Evolutionary conservation across 2,113 vertebrate species (phyloP).

Genomic region (Mohoua ochrocephala): DNA sequence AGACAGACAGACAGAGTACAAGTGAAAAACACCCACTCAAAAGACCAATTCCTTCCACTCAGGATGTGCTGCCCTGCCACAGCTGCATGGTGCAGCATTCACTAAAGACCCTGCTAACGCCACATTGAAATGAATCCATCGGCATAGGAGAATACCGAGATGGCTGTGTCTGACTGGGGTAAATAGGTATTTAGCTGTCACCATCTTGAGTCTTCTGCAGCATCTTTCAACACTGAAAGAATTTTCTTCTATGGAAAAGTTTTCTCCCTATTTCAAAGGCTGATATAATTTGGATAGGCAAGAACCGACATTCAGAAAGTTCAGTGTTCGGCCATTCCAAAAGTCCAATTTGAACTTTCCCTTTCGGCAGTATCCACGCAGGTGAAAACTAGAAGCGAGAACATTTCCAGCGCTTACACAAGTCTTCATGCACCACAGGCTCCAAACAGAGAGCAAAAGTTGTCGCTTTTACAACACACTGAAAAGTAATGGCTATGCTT

Average conservation of each 20-base stretch:
- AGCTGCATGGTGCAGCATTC: neutral
- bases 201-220: neutral
- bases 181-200: neutral
- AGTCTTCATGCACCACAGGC: neutral
- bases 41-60: neutral
- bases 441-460: neutral
- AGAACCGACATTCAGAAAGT: neutral
- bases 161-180: too few relatives aligned
- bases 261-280: conserved; percentile 6
- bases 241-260: neutral
- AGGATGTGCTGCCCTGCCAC: neutral
- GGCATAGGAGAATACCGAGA: neutral
- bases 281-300: neutral
- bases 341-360: neutral
- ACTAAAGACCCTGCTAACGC: neutral
- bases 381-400: neutral
- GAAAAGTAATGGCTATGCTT: neutral
- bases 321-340: neutral
- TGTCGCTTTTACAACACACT: neutral
- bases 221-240: neutral
- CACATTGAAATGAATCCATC: neutral
- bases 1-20: neutral
- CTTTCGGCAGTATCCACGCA: neutral
- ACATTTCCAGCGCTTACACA: neutral
- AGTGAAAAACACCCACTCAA: neutral